phyloP scores from a whole-genome alignment of 2,888 invertebrate species.

The Dorcus parallelipipedus region DNA sequence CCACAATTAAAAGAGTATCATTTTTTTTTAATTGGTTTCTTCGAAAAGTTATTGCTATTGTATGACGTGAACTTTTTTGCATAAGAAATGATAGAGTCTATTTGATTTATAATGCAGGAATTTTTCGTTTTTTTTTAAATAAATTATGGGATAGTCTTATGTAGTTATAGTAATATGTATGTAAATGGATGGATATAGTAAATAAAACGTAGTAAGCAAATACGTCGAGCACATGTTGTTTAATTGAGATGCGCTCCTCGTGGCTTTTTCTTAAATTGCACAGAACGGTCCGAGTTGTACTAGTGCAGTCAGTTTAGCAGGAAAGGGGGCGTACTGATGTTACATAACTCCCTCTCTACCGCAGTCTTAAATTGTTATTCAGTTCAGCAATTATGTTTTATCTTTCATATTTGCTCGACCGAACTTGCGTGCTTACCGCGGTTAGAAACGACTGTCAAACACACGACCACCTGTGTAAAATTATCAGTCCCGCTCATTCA shows the following conservation, averaged over 20 bases:
- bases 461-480: slow-evolving; percentile 17
- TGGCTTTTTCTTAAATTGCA: slow-evolving; percentile 1
- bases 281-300: not conserved
- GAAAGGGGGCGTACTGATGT: slow-evolving; percentile 9
- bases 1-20: too few relatives aligned
- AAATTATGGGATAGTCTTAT: too few relatives aligned
- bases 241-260: not conserved
- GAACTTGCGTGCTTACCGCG: slow-evolving; percentile 8
- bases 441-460: slow-evolving; percentile 5
- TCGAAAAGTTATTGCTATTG: too few relatives aligned
- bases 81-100: too few relatives aligned
- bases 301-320: not conserved
- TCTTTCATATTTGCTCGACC: slow-evolving; percentile 19
- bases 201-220: too few relatives aligned
- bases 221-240: too few relatives aligned
- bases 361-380: slow-evolving; percentile 25
- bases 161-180: too few relatives aligned
- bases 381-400: slow-evolving; percentile 25
- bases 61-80: too few relatives aligned
- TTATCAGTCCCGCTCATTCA: not conserved
- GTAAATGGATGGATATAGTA: too few relatives aligned
- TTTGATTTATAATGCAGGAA: too few relatives aligned
- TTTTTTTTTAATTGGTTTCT: too few relatives aligned
- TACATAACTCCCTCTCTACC: slow-evolving; percentile 10
- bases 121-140: too few relatives aligned